Base-by-base conservation (phyloP, 2,113 vertebrate genomes). In the Cephalopterus ornatus region DNA sequence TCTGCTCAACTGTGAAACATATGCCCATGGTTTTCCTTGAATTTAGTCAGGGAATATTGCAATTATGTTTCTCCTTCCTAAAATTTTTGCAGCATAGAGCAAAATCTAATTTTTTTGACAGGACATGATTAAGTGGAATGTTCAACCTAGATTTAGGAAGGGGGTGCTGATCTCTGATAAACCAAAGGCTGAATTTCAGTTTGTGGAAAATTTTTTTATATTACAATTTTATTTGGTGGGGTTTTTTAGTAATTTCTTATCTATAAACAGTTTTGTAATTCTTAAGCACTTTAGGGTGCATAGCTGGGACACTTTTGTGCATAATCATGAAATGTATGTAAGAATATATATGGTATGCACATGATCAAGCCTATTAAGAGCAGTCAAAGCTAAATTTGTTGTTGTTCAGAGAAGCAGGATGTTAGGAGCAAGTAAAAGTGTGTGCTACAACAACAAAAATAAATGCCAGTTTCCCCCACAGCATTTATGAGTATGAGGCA, bases 401-500 rank as follows among this genome's bases (percentile, higher is more conserved):
- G 12, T 65, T 74, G 56, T 53, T 93, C 58, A 53, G 55, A 66
- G 70, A 84, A 77, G 37, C 44, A 32, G 46, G n/a, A 56, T 73
- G 90, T 97, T 95, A 89, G 89, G 66, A 97, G 67, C 76, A 93
- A 71, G 76, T 68, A 81, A 80, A 95, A 97, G 74, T 28, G 41
- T 61, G 66, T 95, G 49, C 87, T 95, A 81, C 85, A 80, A 67
- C 77, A 95, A 85, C 76, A 95, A 93, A 95, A 95, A 84, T 82
- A 87, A 97, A 93, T 49, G 17, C 30, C 33, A 28, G 61, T 78
- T 97, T 74, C 76, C 77, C 75, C 81, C 63, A 23, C 24, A 92
- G 92, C 85, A 59, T 88, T 96, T 98, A 98, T 97, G 97, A 93
- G 59, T 93, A 81, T 68, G 89, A 96, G 96, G 92, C 74, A 88